These are phyloP conservation scores for Hecatera dysodea DNA, from an alignment of 2,888 invertebrate species.

Conservation along the genomic window DNA sequence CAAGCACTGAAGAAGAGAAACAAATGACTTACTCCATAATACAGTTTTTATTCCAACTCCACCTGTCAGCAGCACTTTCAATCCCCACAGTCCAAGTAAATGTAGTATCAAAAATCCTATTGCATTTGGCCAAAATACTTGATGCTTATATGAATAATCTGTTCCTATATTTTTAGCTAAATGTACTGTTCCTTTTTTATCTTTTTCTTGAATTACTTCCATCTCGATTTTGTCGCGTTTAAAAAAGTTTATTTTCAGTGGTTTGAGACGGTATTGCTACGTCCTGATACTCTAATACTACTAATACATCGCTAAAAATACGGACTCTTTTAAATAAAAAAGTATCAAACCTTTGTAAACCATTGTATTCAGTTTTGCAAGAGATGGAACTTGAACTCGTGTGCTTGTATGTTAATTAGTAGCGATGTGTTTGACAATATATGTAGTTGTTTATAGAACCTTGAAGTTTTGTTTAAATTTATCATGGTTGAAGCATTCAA, in stretches of 20 bases:
- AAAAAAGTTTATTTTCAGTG: not conserved
- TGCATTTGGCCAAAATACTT: constrained; percentile 92
- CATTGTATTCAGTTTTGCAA: constrained; percentile 32
- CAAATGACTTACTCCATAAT: constrained; percentile 59
- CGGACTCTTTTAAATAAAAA: constrained; percentile 11
- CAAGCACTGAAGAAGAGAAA: too few relatives aligned
- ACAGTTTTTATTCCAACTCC: constrained; percentile 46
- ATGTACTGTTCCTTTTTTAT: not conserved
- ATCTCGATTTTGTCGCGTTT: not conserved
- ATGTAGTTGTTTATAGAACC: too few relatives aligned
- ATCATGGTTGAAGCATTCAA: not conserved
- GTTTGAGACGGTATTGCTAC: not conserved
- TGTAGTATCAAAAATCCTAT: constrained; percentile 91
- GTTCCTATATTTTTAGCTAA: constrained; percentile 64
- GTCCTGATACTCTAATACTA: not conserved
- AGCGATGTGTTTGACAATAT: constrained; percentile 24
- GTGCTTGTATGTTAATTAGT: constrained; percentile 34
- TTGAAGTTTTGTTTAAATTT: constrained; percentile 3
- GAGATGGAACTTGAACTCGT: constrained; percentile 41
- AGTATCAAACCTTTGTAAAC: constrained; percentile 6
- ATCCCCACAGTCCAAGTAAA: constrained; percentile 84
- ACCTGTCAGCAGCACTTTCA: constrained; percentile 72
- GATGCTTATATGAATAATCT: constrained; percentile 81
- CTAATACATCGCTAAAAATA: not conserved
- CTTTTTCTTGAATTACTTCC: constrained; percentile 93